phyloP scores from a whole-genome alignment of 2,113 vertebrate species.

The Euleptes europaea region DNA sequence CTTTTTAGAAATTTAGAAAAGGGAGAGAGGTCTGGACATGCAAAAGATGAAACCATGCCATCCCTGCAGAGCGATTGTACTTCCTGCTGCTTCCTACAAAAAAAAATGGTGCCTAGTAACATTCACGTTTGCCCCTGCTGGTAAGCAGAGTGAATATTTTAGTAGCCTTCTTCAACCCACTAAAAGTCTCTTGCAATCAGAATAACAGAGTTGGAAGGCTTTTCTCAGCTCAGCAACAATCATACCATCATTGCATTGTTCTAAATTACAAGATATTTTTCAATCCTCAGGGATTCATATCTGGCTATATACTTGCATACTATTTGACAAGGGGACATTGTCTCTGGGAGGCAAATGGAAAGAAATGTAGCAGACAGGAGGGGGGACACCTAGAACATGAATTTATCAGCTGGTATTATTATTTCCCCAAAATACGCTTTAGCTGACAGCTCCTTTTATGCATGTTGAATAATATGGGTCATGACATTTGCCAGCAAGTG shows the following conservation, averaged over 20 bases:
- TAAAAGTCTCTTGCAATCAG: too few species aligned
- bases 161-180: too few species aligned
- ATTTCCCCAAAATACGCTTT: constrained; percentile 59
- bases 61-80: too few species aligned
- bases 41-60: too few species aligned
- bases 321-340: constrained; percentile 25
- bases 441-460: constrained; percentile 71
- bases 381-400: not conserved
- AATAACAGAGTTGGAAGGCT: not conserved
- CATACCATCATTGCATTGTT: not conserved
- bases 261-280: constrained; percentile 30
- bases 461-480: constrained; percentile 70
- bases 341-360: constrained; percentile 39
- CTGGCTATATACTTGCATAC: constrained; percentile 14
- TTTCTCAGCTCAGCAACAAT: not conserved
- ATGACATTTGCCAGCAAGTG: constrained; percentile 63
- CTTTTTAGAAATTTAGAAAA: too few species aligned
- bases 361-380: constrained; percentile 52
- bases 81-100: too few species aligned
- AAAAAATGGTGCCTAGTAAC: too few species aligned
- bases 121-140: too few species aligned
- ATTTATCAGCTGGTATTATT: constrained; percentile 59
- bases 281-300: not conserved
- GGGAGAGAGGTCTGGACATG: too few species aligned
- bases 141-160: too few species aligned